phyloP scores from a whole-genome alignment of 2,113 vertebrate species.

The Pavo muticus region DNA sequence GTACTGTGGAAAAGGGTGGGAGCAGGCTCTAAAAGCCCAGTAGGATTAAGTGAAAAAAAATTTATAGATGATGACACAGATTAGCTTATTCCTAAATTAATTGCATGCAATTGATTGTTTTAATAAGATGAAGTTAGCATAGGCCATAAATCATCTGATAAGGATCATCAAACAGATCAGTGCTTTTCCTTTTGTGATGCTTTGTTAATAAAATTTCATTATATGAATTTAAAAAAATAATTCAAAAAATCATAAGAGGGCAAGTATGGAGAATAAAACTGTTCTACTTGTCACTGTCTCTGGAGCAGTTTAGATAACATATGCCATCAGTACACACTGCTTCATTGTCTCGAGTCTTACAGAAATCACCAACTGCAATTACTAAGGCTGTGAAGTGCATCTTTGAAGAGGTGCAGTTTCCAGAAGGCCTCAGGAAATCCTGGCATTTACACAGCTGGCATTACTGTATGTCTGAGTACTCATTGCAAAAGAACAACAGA shows the following conservation, averaged over 20 bases:
- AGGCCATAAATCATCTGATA: not conserved
- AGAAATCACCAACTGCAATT: not conserved
- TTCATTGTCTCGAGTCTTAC: not conserved
- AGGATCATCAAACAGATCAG: not conserved
- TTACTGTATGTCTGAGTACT: not conserved
- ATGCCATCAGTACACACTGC: rapidly evolving
- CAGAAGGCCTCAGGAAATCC: not conserved
- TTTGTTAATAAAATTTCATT: not conserved
- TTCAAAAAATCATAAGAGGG: not conserved
- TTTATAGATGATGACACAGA: not conserved
- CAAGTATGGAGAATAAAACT: not conserved
- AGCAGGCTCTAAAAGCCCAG: not conserved
- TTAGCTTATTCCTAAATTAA: not conserved
- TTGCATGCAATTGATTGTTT: not conserved
- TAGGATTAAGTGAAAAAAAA: not conserved
- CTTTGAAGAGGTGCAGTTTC: not conserved
- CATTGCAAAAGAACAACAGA: not conserved
- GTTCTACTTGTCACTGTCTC: not conserved
- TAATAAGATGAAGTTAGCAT: not conserved
- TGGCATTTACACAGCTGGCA: rapidly evolving
- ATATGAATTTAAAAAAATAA: not conserved
- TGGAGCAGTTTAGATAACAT: not conserved
- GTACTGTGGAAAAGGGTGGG: not conserved
- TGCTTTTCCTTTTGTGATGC: not conserved
- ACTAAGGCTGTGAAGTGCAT: rapidly evolving